These are phyloP conservation scores for Eupeodes luniger DNA, from an alignment of 2,888 invertebrate species.

Conservation along the genomic window DNA sequence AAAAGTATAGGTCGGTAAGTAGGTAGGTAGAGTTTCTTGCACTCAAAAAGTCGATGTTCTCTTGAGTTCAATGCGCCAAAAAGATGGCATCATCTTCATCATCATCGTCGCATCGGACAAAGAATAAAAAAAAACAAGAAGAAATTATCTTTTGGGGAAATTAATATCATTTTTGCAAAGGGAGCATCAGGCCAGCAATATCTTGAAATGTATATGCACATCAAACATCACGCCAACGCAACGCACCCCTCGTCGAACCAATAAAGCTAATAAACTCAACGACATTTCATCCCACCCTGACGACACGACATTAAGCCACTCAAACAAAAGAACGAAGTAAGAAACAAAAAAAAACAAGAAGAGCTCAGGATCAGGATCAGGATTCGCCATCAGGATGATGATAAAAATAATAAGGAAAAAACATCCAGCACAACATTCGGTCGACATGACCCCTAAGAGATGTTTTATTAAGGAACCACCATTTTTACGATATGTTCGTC, in stretches of 20 bases:
- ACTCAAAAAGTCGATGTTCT: constrained; percentile 28
- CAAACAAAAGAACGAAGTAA: neutral
- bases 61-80: constrained; percentile 58
- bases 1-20: neutral
- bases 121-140: constrained; percentile 1
- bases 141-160: constrained; percentile 22
- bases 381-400: neutral
- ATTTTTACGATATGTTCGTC: constrained; percentile 71
- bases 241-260: constrained; percentile 5
- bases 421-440: constrained; percentile 37
- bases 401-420: neutral
- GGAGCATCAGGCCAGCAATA: neutral
- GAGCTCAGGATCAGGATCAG: neutral
- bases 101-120: neutral
- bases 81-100: neutral
- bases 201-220: constrained; percentile 3
- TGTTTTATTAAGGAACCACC: constrained; percentile 49
- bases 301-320: constrained; percentile 8
- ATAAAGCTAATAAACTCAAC: constrained; percentile 60
- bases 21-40: constrained; percentile 4
- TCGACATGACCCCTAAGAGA: constrained; percentile 61
- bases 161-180: constrained; percentile 42
- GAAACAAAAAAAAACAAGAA: neutral
- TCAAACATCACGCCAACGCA: neutral
- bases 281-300: neutral